phyloP scores from a whole-genome alignment of 2,113 vertebrate genomes.

The Takifugu bimaculatus region DNA sequence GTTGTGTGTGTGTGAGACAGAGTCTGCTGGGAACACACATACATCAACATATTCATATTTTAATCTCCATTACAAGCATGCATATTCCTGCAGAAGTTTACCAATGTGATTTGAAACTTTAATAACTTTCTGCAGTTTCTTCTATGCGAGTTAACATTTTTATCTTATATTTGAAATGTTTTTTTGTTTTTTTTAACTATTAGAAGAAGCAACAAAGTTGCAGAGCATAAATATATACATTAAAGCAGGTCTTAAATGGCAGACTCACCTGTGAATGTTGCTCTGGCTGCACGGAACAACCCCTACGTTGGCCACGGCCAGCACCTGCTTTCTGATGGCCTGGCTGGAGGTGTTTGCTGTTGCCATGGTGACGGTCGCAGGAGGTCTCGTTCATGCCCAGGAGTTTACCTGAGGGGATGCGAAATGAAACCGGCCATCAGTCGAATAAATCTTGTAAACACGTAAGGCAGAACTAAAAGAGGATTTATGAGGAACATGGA shows the following conservation, averaged over 20 bases:
- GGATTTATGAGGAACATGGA: background rate
- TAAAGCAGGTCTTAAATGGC: too few species aligned
- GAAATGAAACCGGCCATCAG: slow-evolving; percentile 5
- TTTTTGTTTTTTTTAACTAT: too few species aligned
- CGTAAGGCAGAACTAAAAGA: background rate
- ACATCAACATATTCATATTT: slow-evolving; percentile 1
- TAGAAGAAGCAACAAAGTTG: too few species aligned
- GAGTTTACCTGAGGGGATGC: slow-evolving; percentile 80
- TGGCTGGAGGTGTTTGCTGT: slow-evolving; percentile 77
- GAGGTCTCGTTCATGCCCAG: slow-evolving; percentile 94
- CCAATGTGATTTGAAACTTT: too few species aligned
- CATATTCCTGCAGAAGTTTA: background rate
- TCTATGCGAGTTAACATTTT: too few species aligned
- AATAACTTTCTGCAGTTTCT: too few species aligned
- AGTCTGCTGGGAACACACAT: slow-evolving; percentile 25
- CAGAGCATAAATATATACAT: too few species aligned
- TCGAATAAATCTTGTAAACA: background rate
- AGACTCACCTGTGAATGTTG: slow-evolving; percentile 81
- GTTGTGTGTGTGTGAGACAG: slow-evolving; percentile 28
- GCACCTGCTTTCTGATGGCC: slow-evolving; percentile 78
- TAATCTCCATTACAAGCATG: background rate
- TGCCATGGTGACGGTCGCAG: slow-evolving; percentile 74
- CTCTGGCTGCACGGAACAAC: slow-evolving; percentile 82
- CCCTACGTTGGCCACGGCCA: slow-evolving; percentile 85
- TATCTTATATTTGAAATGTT: too few species aligned